Evolutionary conservation across 2,888 invertebrate genomes (phyloP), one percentile per base, ranked within the genome.

Genomic region (Mesorhabditis spiculigera): DNA sequence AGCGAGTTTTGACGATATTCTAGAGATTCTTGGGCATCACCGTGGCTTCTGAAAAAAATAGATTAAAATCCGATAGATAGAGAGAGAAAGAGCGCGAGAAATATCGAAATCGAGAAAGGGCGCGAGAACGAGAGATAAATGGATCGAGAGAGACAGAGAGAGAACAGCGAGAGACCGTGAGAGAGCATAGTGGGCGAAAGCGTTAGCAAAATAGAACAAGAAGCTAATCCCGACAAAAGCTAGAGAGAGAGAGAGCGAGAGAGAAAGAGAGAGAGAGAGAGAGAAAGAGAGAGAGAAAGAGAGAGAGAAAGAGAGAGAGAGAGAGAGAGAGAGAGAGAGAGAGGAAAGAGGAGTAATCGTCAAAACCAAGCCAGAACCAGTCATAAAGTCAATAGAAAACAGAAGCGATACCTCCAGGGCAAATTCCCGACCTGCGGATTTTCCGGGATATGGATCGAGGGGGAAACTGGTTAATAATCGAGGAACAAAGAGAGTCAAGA

Each of bases 371-470:
- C 65, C 50, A 63, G 66, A 67, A 70, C 68, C 68, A 28, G 28
- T 28, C 28, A 69, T 69, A 69, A 69, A 72, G 68, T 70, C 68
- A 70, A 72, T 72, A 70, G 70, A 70, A 70, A 68, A 62, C 68
- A 68, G 65, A 65, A 67, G 45, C 41, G 65, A 45, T 62, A 64
- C 45, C 45, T 66, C 65, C 44, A 71, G 64, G 68, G 68, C 65
- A 69, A 45, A 58, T 63, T 62, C 62, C 63, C 63, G 50, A n/a
- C 67, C 45, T 41, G 65, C 67, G 67, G 66, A 67, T 63, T 16
- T n/a, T 4, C 5, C 28, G 1, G 58, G n/a, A 50, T 1, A 50
- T 13, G 58, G n/a, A 50, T 13, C 2, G 58, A 50, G n/a, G 58
- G 58, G n/a, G 58, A 50, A 50, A 16, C n/a, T n/a, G 42, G 16